Conservation (phyloP, 2,797 vertebrate genomes). For the Phyllotis vaccarum region DNA sequence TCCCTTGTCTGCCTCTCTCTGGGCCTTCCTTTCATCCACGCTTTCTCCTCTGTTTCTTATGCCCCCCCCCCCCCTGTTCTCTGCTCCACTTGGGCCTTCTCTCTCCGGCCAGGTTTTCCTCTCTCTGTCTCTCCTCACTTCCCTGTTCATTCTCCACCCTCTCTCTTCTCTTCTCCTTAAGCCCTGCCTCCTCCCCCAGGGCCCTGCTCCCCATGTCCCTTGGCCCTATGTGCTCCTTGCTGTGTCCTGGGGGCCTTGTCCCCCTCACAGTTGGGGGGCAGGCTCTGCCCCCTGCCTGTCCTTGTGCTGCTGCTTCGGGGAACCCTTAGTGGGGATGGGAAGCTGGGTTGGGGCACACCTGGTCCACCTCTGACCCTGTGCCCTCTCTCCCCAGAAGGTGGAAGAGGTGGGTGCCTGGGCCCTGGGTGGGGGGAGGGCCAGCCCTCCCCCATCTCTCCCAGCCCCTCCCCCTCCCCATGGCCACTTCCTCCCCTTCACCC, state of each 20-base stretch:
- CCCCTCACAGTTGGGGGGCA: conserved; percentile 77
- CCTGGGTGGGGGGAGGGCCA: conserved; percentile 78
- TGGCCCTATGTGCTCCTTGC: background rate
- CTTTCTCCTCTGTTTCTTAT: background rate
- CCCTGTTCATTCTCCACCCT: background rate
- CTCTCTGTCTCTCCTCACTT: background rate
- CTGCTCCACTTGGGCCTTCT: background rate
- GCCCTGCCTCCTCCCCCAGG: background rate
- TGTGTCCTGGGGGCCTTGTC: conserved; percentile 76
- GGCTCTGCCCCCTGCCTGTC: conserved; percentile 80
- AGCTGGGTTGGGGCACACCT: conserved; percentile 59
- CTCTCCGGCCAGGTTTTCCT: background rate
- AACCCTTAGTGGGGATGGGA: conserved; percentile 56
- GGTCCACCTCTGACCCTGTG: conserved; percentile 78
- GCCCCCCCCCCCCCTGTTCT: too few relatives aligned
- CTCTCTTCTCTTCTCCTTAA: background rate
- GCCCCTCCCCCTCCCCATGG: conserved; percentile 74
- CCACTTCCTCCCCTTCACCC: conserved; percentile 73
- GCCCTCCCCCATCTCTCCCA: conserved; percentile 77
- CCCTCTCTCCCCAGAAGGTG: conserved; percentile 88
- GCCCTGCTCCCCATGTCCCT: conserved; percentile 57
- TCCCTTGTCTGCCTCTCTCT: background rate
- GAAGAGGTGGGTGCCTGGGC: conserved; percentile 88
- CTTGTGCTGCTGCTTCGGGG: conserved; percentile 81
- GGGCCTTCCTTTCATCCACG: background rate